These are phyloP conservation scores for Polymixis lichenea DNA, from an alignment of 2,888 invertebrate species.

Conservation along the genomic window DNA sequence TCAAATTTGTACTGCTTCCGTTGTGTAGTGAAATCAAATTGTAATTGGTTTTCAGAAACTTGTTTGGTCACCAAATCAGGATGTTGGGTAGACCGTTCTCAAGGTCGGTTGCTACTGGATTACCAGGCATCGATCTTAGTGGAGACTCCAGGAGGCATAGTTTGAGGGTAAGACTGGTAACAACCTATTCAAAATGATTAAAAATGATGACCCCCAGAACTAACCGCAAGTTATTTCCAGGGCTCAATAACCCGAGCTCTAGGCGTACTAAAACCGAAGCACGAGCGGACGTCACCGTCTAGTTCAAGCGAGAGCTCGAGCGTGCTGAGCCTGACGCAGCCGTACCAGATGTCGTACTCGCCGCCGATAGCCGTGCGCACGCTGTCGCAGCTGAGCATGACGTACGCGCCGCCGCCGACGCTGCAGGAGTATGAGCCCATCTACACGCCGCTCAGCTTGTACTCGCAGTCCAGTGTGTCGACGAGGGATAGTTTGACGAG, in stretches of 20 bases:
- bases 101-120: slow-evolving; percentile 91
- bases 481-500: slow-evolving; percentile 87
- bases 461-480: slow-evolving; percentile 87
- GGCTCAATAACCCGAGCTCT: slow-evolving; percentile 94
- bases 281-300: slow-evolving; percentile 92
- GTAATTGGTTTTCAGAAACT: slow-evolving; percentile 89
- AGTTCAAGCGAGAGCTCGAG: slow-evolving; percentile 92
- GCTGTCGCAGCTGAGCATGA: slow-evolving; percentile 91
- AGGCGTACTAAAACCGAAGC: slow-evolving; percentile 92
- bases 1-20: slow-evolving; percentile 72
- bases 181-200: neutral
- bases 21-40: slow-evolving; percentile 80
- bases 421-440: slow-evolving; percentile 89
- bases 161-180: slow-evolving; percentile 87
- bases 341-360: slow-evolving; percentile 87
- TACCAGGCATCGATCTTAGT: slow-evolving; percentile 88
- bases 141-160: slow-evolving; percentile 90
- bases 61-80: slow-evolving; percentile 92
- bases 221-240: slow-evolving; percentile 82
- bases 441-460: slow-evolving; percentile 86
- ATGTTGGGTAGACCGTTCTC: slow-evolving; percentile 92
- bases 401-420: slow-evolving; percentile 91
- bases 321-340: slow-evolving; percentile 89
- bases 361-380: slow-evolving; percentile 90
- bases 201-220: neutral